Evolutionary conservation across 2,797 vertebrate species (phyloP).

Genomic region (Artibeus lituratus): DNA sequence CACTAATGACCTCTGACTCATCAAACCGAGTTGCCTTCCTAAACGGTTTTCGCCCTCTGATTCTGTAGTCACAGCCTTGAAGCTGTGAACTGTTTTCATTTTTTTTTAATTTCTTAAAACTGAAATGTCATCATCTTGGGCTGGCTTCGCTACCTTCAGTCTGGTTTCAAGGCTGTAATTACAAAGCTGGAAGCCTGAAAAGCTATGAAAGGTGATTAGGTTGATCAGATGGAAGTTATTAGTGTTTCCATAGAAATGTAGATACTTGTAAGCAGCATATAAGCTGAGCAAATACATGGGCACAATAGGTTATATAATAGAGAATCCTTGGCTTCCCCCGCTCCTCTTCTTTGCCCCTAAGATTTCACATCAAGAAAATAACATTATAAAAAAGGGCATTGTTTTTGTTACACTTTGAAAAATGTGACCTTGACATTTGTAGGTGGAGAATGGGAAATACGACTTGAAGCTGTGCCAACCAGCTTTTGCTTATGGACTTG

Average conservation of each 20-base stretch:
- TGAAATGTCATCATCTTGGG: constrained; percentile 50
- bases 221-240: constrained; percentile 55
- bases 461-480: constrained; percentile 31
- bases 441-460: constrained; percentile 12
- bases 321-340: not conserved
- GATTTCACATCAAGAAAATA: constrained; percentile 53
- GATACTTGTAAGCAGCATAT: constrained; percentile 42
- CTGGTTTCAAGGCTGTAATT: constrained; percentile 63
- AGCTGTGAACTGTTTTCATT: constrained; percentile 25
- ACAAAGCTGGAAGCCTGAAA: constrained; percentile 48
- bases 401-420: constrained; percentile 58
- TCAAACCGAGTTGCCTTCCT: not conserved
- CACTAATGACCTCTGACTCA: constrained; percentile 50
- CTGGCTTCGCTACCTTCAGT: constrained; percentile 48
- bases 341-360: not conserved
- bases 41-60: constrained; percentile 41
- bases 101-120: constrained; percentile 38
- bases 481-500: not conserved
- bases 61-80: constrained; percentile 44
- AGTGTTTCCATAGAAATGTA: constrained; percentile 66
- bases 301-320: constrained; percentile 52
- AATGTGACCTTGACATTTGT: constrained; percentile 64
- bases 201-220: constrained; percentile 46
- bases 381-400: constrained; percentile 54
- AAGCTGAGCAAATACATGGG: constrained; percentile 45